Percentiles rank a stretch among this genome's conserved stretches.
Conservation (phyloP, 2,797 vertebrate genomes). For the Silurus aristotelis region DNA sequence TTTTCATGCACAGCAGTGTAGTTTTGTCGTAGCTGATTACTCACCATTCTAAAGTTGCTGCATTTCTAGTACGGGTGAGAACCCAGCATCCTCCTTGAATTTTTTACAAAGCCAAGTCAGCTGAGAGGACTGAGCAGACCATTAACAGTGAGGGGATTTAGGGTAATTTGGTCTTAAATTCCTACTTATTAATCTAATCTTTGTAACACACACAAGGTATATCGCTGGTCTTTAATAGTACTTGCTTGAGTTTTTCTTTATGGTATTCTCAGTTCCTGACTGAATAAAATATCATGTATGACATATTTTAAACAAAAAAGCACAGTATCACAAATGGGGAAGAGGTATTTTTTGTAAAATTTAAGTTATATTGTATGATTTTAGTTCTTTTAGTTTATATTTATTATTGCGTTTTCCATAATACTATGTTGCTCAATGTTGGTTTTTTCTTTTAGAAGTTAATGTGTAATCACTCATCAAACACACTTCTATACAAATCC, state of each 20-base stretch:
- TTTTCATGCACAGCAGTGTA: not conserved
- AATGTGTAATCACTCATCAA: conserved; percentile 73
- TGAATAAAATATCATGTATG: not conserved
- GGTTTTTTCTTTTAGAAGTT: conserved; percentile 56
- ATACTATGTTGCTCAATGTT: conserved; percentile 61
- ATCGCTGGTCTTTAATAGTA: not conserved
- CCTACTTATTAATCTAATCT: conserved; percentile 62
- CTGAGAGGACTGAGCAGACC: conserved; percentile 74
- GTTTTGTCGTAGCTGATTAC: not conserved
- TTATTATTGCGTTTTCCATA: conserved; percentile 27
- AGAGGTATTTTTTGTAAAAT: not conserved
- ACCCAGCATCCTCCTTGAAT: conserved; percentile 28
- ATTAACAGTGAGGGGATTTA: conserved; percentile 19
- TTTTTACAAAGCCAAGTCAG: conserved; percentile 77
- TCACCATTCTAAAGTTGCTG: conserved; percentile 10
- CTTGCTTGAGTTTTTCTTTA: not conserved
- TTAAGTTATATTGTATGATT: not conserved
- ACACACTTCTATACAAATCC: conserved; percentile 60
- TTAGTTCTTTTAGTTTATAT: not conserved
- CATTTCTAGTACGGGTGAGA: not conserved
- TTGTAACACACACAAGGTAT: conserved; percentile 23
- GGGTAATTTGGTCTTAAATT: conserved; percentile 63
- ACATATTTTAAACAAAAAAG: not conserved
- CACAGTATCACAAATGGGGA: not conserved
- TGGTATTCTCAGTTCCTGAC: not conserved